Conservation (phyloP, 2,113 vertebrate species). For the Saimiri boliviensis region DNA sequence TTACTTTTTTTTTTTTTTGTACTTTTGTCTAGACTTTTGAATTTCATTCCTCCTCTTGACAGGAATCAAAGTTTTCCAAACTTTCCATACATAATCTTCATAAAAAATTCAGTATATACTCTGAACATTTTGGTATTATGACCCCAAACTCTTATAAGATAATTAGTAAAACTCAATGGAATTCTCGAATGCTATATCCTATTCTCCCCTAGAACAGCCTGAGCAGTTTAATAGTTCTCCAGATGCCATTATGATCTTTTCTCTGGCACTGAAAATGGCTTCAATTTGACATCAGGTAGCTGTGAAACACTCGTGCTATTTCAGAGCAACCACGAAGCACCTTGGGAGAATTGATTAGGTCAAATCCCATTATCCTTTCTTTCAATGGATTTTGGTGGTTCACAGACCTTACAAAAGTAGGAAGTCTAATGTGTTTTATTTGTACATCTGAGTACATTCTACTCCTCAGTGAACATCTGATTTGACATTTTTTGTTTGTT, state of each 20-base stretch:
- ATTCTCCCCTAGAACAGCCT: background rate
- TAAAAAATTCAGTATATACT: background rate
- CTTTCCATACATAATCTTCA: background rate
- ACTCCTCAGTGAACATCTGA: background rate
- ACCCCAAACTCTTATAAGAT: background rate
- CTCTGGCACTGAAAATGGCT: background rate
- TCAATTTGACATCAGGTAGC: background rate
- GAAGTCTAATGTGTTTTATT: background rate
- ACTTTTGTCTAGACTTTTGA: background rate
- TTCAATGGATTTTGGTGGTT: background rate
- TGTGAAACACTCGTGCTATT: background rate
- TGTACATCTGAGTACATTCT: background rate
- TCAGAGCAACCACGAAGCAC: background rate
- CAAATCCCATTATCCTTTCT: background rate
- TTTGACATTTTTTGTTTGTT: background rate
- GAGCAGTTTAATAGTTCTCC: background rate
- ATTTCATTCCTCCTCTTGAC: background rate
- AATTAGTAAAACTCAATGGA: background rate
- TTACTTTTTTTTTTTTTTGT: no score
- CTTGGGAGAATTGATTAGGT: background rate
- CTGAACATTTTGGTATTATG: background rate
- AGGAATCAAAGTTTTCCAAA: background rate
- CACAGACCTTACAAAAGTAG: background rate
- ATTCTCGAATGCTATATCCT: background rate
- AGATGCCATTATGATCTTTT: background rate